Percentiles rank a stretch among this genome's conserved stretches.
Conservation (phyloP, 92 coral and sea anemone genomes). For the Siderastrea siderea region DNA sequence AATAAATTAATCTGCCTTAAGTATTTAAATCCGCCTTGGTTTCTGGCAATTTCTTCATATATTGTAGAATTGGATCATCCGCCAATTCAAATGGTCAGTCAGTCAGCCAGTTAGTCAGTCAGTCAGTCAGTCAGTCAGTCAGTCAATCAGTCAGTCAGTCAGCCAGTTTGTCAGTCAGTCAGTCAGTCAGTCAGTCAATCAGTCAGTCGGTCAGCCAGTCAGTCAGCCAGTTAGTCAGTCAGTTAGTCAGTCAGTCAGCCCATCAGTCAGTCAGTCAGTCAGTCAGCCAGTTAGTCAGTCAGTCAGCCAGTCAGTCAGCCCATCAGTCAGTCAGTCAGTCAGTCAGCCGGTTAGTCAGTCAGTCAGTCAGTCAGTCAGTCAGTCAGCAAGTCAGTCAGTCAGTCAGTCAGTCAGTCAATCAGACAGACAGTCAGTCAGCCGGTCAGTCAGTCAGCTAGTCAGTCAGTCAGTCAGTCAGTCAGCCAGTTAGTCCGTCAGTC, state of each 20-base stretch:
- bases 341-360: not conserved
- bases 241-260: too few relatives aligned
- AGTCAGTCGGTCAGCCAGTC: too few relatives aligned
- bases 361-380: not conserved
- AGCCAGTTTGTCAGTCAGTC: too few relatives aligned
- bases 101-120: not conserved
- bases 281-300: not conserved
- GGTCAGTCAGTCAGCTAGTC: too few relatives aligned
- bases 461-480: too few relatives aligned
- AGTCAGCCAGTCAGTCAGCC: not conserved
- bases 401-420: too few relatives aligned
- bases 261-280: constrained; percentile 20
- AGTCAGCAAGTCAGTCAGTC: not conserved
- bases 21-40: not conserved
- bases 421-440: too few relatives aligned
- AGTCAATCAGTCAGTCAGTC: not conserved
- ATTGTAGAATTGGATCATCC: not conserved
- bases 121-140: constrained; percentile 13
- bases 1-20: not conserved
- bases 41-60: not conserved
- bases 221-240: too few relatives aligned
- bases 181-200: too few relatives aligned
- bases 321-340: not conserved
- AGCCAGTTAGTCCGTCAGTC: too few relatives aligned
- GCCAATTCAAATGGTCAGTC: not conserved